A percentile compares a stretch with the other conserved stretches of the same genome.
Conservation (phyloP, 1,140 invertebrate genomes). For the Diorhabda carinulata region DNA sequence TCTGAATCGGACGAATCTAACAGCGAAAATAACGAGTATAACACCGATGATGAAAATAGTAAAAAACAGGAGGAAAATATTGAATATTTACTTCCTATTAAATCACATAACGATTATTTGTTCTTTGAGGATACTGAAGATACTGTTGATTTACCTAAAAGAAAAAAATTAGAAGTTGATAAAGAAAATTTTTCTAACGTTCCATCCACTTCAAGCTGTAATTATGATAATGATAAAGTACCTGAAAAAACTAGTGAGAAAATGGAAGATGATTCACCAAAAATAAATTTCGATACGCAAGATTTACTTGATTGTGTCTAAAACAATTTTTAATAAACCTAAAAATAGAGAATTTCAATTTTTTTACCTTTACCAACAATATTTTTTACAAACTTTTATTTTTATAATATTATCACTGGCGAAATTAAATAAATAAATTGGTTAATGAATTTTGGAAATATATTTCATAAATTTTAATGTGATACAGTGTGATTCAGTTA, state of each 20-base stretch:
- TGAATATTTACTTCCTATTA: slow-evolving; percentile 3
- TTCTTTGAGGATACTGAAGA: slow-evolving; percentile 4
- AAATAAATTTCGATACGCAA: slow-evolving; percentile 11
- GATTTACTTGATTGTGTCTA: slow-evolving; percentile 12
- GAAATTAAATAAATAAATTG: no score
- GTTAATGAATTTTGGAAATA: no score
- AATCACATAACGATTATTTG: neutral
- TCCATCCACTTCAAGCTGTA: neutral
- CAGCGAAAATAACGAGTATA: neutral
- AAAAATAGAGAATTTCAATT: no score
- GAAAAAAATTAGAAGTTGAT: neutral
- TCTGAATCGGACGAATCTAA: slow-evolving; percentile 3
- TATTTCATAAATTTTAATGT: no score
- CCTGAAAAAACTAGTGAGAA: neutral
- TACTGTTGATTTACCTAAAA: slow-evolving; percentile 2
- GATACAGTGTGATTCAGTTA: no score
- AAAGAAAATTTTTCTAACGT: neutral
- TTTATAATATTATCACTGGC: no score
- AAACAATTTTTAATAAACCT: neutral
- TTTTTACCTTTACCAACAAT: no score
- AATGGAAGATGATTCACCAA: slow-evolving; percentile 1
- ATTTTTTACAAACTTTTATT: no score
- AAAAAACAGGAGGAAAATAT: neutral
- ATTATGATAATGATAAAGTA: neutral
- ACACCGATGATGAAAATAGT: slow-evolving; percentile 7